phyloP scores from a whole-genome alignment of 2,113 vertebrate genomes.

The Platichthys stellatus region DNA sequence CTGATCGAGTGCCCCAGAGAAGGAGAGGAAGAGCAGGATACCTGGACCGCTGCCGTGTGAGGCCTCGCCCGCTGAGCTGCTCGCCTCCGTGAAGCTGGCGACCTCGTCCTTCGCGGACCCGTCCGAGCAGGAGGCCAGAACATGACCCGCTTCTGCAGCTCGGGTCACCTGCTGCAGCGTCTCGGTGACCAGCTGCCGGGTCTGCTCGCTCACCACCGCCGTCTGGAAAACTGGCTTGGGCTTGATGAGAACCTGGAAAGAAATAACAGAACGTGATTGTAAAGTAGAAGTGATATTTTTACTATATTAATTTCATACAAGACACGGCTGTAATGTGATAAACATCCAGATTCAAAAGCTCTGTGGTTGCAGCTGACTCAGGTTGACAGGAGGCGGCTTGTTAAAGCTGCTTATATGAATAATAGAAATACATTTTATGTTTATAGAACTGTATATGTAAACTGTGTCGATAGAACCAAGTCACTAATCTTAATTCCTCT shows the following conservation, averaged over 20 bases:
- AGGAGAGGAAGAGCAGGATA: not conserved
- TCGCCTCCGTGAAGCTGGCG: slow-evolving; percentile 81
- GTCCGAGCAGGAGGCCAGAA: slow-evolving; percentile 83
- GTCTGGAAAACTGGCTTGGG: slow-evolving; percentile 98
- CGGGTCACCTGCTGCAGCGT: slow-evolving; percentile 94
- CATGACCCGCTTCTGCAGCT: slow-evolving; percentile 81
- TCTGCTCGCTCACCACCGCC: slow-evolving; percentile 94
- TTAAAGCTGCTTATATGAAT: no score
- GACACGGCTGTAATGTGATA: no score
- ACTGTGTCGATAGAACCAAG: no score
- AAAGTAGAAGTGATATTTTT: no score
- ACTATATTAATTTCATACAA: not conserved
- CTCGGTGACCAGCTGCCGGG: slow-evolving; percentile 95
- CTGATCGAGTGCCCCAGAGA: no score
- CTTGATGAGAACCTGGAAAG: slow-evolving; percentile 94
- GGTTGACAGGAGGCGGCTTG: no score
- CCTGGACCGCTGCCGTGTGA: slow-evolving; percentile 87
- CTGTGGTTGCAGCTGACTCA: no score
- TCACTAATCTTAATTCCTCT: no score
- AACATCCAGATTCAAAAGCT: no score
- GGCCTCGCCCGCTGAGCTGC: slow-evolving; percentile 84
- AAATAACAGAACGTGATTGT: not conserved
- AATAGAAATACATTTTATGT: no score
- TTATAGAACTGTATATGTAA: no score
- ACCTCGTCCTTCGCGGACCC: slow-evolving; percentile 85